Evolutionary conservation across 2,797 vertebrate species (phyloP).

Genomic region (Pachyuromys duprasi): DNA sequence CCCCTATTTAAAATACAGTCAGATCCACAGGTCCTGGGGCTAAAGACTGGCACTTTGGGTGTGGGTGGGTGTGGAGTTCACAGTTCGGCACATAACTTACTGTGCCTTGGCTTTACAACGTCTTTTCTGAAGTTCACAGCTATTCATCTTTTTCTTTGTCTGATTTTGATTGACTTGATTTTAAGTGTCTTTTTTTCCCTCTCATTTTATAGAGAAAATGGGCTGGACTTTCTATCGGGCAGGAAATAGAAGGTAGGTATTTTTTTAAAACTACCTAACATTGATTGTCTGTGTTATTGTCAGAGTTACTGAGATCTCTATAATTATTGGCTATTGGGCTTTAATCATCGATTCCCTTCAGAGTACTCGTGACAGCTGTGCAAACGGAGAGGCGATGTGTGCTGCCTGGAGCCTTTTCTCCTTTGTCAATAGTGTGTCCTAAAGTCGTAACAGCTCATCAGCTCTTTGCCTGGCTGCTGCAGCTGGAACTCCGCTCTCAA

Average conservation of each 20-base stretch:
- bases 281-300: constrained; percentile 34
- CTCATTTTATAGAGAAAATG: constrained; percentile 94
- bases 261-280: background rate
- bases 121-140: constrained; percentile 27
- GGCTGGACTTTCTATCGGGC: constrained; percentile 95
- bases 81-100: background rate
- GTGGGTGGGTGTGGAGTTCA: background rate
- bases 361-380: background rate
- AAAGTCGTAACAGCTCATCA: background rate
- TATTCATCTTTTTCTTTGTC: constrained; percentile 38
- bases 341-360: background rate
- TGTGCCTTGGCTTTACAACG: constrained; percentile 26
- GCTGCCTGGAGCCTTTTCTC: background rate
- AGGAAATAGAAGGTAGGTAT: constrained; percentile 95
- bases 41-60: background rate
- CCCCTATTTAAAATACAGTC: background rate
- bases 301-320: background rate
- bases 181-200: constrained; percentile 50
- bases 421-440: background rate
- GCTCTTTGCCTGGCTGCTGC: background rate
- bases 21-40: background rate
- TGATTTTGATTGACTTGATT: constrained; percentile 57
- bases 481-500: background rate
- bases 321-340: background rate
- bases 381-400: background rate